Conservation (phyloP, 2,888 invertebrate species). For the Heterodera filipjevi region DNA sequence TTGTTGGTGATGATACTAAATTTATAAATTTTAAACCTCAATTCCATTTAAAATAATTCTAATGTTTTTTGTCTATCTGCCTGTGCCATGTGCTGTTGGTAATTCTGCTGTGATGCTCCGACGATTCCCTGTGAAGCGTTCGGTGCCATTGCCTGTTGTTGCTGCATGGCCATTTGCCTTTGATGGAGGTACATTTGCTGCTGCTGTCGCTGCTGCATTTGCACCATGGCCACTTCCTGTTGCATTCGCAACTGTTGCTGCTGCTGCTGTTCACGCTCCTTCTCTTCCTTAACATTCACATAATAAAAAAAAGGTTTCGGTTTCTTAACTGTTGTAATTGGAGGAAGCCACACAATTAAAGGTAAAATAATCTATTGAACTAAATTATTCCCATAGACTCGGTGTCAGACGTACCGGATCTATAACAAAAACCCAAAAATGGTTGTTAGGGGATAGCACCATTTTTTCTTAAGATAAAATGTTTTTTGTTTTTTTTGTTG, state of each 20-base stretch:
- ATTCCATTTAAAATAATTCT: too few species aligned
- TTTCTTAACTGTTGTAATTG: too few species aligned
- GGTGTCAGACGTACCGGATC: too few species aligned
- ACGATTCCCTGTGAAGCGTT: not conserved
- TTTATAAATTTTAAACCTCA: not conserved
- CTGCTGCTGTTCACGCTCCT: slow-evolving; percentile 19
- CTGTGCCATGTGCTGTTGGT: slow-evolving; percentile 13
- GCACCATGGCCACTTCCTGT: slow-evolving; percentile 27
- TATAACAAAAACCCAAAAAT: too few species aligned
- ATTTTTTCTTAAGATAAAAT: too few species aligned
- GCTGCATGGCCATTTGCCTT: slow-evolving; percentile 17
- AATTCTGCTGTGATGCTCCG: not conserved
- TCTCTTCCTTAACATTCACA: not conserved
- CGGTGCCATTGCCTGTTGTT: not conserved
- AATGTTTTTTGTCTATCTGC: too few species aligned
- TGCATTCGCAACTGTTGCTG: slow-evolving; percentile 25
- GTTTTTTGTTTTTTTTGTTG: too few species aligned
- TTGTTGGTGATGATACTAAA: not conserved
- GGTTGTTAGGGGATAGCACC: too few species aligned
- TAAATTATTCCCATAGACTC: too few species aligned
- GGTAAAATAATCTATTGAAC: too few species aligned
- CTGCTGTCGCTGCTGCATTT: slow-evolving; percentile 17
- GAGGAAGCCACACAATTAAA: too few species aligned
- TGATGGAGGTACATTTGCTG: slow-evolving; percentile 13
- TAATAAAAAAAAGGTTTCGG: too few species aligned